Evolutionary conservation across 1,140 invertebrate species (phyloP), one percentile per base, ranked within the genome.

Genomic region (Drosophila athabasca): DNA sequence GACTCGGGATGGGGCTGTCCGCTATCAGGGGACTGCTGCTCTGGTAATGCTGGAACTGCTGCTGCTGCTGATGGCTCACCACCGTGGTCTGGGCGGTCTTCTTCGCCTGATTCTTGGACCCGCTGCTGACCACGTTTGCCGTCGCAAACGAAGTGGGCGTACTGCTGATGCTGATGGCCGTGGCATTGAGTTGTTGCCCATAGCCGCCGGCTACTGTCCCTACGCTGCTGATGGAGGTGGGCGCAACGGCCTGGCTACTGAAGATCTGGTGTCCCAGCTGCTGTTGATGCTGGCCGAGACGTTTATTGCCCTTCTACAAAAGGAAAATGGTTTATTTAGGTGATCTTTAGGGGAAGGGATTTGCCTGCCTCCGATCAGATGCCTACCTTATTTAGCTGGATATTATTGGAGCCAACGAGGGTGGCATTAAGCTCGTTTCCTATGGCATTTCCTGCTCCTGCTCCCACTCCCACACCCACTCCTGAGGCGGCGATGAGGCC

Each of bases 361-460:
- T 9, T 29, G 17, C 17, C 17, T 19, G 17, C 17, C 22, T n/a
- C 17, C 8, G n/a, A 19, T 39, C 15, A 3, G 22, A 26, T 13
- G 9, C 26, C 8, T 65, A 92, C 91, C 87, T 92, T 92, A 62
- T 92, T 91, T 19, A 92, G 77, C 76, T 91, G 91, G 54, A 92
- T 92, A 54, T 92, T 92, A 57, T 92, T 92, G 54, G 91, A 92
- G 26, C 91, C 91, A 53, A 92, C 91, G 46, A 92, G 85, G 9
- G 91, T 92, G 53, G 91, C 90, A 74, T 92, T 92, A 53, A 92
- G 79, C 78, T 92, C 91, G 80, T 90, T 91, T 17, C 90, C 91
- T 59, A 90, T 80, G 51, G 85, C 79, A 87, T 88, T 78, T 62
- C 74, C 43, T 19, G 69, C 53, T 22, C 74, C 62, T 9, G 67